These are phyloP conservation scores for Sarcophilus harrisii DNA, from an alignment of 2,797 vertebrate genomes.

Conservation along the genomic window DNA sequence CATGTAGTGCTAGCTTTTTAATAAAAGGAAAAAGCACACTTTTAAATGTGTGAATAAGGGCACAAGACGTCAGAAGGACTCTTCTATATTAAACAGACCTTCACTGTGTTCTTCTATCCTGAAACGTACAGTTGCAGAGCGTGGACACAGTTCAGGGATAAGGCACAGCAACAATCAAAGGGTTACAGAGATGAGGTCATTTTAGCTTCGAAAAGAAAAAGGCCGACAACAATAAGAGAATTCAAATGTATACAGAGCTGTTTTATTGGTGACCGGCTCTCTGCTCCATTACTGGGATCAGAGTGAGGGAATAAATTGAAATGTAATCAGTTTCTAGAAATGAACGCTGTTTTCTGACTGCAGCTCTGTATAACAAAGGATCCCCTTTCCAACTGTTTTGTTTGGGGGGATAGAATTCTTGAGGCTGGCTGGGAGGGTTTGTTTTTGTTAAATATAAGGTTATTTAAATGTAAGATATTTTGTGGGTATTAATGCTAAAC, in stretches of 20 bases:
- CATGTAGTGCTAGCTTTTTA: background rate
- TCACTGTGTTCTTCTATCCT: background rate
- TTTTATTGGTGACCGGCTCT: background rate
- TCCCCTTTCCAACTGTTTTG: background rate
- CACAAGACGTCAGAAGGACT: background rate
- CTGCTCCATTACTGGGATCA: background rate
- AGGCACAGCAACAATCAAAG: too few species aligned
- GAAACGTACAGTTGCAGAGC: background rate
- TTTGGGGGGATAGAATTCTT: background rate
- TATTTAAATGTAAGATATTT: background rate
- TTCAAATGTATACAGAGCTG: background rate
- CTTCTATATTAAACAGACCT: background rate
- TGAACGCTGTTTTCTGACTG: background rate
- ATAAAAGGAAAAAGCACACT: background rate
- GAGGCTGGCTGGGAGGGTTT: background rate
- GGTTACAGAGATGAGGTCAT: background rate
- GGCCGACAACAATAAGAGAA: background rate
- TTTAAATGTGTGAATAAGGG: background rate
- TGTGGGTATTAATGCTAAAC: background rate
- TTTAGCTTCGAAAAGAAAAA: background rate
- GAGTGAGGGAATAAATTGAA: background rate
- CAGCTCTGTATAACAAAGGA: background rate
- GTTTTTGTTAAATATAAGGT: background rate
- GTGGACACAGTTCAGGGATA: background rate
- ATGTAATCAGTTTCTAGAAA: background rate